Percentiles rank a stretch among this genome's conserved stretches.
Conservation (phyloP, 2,113 vertebrate genomes). For the Vulpes lagopus region DNA sequence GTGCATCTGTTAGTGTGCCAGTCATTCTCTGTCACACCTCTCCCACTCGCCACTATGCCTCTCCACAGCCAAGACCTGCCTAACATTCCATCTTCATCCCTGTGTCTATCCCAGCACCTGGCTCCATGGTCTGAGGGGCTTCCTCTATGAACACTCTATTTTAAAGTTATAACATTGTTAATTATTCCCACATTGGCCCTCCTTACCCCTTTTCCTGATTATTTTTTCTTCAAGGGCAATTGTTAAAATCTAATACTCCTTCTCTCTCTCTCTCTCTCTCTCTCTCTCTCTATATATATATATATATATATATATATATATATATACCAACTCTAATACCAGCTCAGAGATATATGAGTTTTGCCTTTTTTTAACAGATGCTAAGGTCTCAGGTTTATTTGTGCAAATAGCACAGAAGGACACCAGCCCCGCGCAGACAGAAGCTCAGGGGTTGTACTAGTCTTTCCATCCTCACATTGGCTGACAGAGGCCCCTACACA, state of each 20-base stretch:
- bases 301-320: not conserved
- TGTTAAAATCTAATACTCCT: not conserved
- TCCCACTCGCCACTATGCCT: fast-evolving
- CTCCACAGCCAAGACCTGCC: fast-evolving
- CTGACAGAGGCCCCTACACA: not conserved
- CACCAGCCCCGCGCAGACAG: not conserved
- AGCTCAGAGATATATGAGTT: not conserved
- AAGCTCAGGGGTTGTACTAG: not conserved
- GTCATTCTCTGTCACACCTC: not conserved
- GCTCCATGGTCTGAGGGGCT: not conserved
- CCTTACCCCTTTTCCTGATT: not conserved
- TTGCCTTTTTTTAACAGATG: not conserved
- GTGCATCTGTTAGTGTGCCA: fast-evolving
- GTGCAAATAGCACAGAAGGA: not conserved
- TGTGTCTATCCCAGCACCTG: not conserved
- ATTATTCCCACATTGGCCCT: not conserved
- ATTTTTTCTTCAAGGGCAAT: not conserved
- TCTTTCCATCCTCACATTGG: not conserved
- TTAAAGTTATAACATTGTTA: not conserved
- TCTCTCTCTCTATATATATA: not conserved
- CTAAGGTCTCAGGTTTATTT: not conserved
- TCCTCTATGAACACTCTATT: not conserved
- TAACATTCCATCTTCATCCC: not conserved
- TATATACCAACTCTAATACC: not conserved
- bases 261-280: not conserved